Base-by-base conservation (phyloP, 1,140 invertebrate genomes). In the Mercenaria mercenaria region DNA sequence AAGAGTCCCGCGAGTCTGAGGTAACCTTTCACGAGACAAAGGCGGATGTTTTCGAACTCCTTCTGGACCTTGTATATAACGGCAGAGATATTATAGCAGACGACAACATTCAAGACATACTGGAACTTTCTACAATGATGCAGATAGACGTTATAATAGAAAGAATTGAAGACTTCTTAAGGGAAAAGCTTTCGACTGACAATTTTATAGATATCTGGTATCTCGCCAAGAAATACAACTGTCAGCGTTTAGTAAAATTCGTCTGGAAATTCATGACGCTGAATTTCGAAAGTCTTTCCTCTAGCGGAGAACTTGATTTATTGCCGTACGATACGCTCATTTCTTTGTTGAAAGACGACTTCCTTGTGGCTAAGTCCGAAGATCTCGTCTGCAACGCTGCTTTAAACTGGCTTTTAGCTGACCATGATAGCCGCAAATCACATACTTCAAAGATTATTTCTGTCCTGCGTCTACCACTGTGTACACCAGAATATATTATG, bases 181-280 rank as follows among this genome's bases (percentile, higher is more conserved):
- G 32, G 23, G 43, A 80, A 80, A 80, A 39, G 23, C 47, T 80
- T 20, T 20, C 77, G 23, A 50, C 59, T 32, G 77, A 80, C 11
- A 80, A 80, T 80, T 80, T 80, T 59, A 56, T 80, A 56, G 77
- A 80, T 52, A 59, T 80, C 59, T 80, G 77, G 77, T 80, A 80
- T 37, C 47, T 80, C 32, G 77, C 77, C 23, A 80, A 80, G 50
- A 80, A 80, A 37, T 80, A 52, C 32, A 50, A 34, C 50, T 80
- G 77, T 34, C 77, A 47, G 34, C 47, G 77, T 26, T 59, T 80
- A 37, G 77, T 47, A 59, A 52, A 80, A 23, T 80, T 80, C 32
- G 32, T 80, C 23, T 80, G 77, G 77, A 80, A 47, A 34, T 80
- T 80, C 34, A 80, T 80, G 77, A 80, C 50, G 43, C 43, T 56